Evolutionary conservation across 64 coral and sea anemone species (phyloP).

Genomic region (Orbicella faveolata): DNA sequence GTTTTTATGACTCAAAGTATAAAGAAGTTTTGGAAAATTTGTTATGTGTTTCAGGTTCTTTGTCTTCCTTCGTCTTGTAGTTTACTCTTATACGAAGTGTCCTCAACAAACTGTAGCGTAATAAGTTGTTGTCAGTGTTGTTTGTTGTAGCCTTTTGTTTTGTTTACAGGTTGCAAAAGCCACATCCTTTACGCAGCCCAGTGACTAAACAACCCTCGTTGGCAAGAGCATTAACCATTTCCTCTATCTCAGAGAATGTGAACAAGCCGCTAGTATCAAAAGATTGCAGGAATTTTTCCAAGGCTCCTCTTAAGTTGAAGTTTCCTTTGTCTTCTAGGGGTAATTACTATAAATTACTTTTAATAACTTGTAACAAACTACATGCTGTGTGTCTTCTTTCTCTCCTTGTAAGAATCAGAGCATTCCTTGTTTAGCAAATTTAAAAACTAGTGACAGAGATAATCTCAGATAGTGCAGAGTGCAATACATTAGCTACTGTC

Average conservation of each 20-base stretch:
- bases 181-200: slow-evolving; percentile 87
- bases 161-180: slow-evolving; percentile 67
- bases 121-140: too few species aligned
- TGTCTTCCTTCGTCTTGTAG: too few species aligned
- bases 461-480: too few species aligned
- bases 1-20: too few species aligned
- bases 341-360: not conserved
- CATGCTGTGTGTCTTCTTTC: not conserved
- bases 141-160: not conserved
- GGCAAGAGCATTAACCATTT: slow-evolving; percentile 47
- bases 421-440: too few species aligned
- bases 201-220: slow-evolving; percentile 59
- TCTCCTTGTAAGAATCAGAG: too few species aligned
- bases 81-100: too few species aligned
- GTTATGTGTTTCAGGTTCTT: too few species aligned
- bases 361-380: not conserved
- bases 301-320: slow-evolving; percentile 72
- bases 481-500: too few species aligned
- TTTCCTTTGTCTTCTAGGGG: slow-evolving; percentile 80
- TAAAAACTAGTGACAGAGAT: too few species aligned
- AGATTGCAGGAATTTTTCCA: slow-evolving; percentile 47
- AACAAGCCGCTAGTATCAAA: not conserved
- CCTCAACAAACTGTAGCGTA: too few species aligned
- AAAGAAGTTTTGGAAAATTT: too few species aligned
- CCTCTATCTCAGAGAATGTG: slow-evolving; percentile 45